phyloP scores from a whole-genome alignment of 2,888 invertebrate species.

The Lycocerus yunnanus region DNA sequence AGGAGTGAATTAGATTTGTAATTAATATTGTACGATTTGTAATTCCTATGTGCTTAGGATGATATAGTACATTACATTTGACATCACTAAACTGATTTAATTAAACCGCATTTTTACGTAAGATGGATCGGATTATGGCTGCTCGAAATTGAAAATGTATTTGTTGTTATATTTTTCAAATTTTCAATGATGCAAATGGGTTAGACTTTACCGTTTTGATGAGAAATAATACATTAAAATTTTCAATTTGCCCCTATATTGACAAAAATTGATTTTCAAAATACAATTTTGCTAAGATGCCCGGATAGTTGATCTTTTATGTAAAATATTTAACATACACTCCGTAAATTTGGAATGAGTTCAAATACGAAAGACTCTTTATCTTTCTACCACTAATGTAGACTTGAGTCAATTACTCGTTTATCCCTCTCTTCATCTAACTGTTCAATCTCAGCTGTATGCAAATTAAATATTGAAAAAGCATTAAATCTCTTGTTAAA shows the following conservation, averaged over 20 bases:
- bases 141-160: too few species aligned
- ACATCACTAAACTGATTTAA: too few species aligned
- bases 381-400: not conserved
- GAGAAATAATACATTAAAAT: not conserved
- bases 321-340: not conserved
- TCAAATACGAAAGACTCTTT: not conserved
- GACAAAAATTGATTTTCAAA: not conserved
- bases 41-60: too few species aligned
- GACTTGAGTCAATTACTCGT: not conserved
- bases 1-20: too few species aligned
- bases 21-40: too few species aligned
- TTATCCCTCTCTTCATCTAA: not conserved
- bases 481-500: not conserved
- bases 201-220: not conserved
- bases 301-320: not conserved
- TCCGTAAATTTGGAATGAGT: not conserved
- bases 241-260: not conserved
- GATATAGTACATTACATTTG: too few species aligned
- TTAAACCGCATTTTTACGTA: too few species aligned
- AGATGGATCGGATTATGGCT: too few species aligned
- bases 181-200: not conserved
- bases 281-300: not conserved
- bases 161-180: too few species aligned
- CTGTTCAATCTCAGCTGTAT: not conserved
- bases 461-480: not conserved